A percentile compares a stretch with the other conserved stretches of the same genome.
These are phyloP conservation scores for Piezodorus guildinii DNA, from an alignment of 1,140 invertebrate species.

Conservation along the genomic window DNA sequence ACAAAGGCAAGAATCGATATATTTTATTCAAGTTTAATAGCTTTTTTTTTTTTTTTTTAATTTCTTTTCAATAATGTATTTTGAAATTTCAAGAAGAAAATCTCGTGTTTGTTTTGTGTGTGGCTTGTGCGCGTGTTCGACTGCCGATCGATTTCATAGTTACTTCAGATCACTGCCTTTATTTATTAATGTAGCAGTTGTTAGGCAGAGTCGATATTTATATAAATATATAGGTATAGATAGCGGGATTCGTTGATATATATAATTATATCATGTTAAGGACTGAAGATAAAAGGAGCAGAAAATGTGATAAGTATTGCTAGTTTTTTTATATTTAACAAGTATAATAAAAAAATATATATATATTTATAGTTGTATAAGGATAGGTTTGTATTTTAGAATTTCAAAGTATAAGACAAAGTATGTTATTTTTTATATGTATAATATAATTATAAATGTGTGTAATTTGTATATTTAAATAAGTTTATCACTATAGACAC, in stretches of 20 bases:
- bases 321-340: conserved; percentile 14
- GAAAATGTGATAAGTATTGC: conserved; percentile 19
- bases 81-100: too few relatives aligned
- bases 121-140: too few relatives aligned
- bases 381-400: not conserved
- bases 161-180: not conserved
- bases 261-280: too few relatives aligned
- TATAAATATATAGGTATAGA: not conserved
- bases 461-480: not conserved
- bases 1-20: not conserved
- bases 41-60: not conserved
- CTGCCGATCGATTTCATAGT: not conserved
- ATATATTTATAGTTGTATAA: conserved; percentile 9
- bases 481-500: not conserved
- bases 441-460: too few relatives aligned
- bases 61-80: not conserved
- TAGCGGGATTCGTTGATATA: not conserved
- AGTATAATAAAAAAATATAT: conserved; percentile 3
- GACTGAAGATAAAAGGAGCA: not conserved
- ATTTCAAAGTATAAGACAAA: conserved; percentile 13
- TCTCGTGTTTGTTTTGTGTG: too few relatives aligned
- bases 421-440: conserved; percentile 8
- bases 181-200: conserved; percentile 1
- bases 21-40: not conserved
- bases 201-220: not conserved